phyloP scores from a whole-genome alignment of 2,113 vertebrate genomes.

The Riparia riparia region DNA sequence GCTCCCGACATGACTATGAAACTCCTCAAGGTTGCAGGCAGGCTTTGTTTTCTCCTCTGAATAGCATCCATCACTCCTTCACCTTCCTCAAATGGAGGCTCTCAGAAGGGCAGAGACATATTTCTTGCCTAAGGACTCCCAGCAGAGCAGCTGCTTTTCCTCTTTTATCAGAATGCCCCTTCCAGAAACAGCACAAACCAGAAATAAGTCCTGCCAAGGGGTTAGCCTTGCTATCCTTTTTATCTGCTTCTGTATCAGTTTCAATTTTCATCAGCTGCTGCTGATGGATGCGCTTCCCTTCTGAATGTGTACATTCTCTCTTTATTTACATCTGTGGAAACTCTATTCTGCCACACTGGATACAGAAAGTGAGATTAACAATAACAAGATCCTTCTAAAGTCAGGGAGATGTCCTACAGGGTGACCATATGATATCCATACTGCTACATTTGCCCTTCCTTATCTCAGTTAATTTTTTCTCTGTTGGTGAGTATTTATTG shows the following conservation, averaged over 20 bases:
- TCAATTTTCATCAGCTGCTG: not conserved
- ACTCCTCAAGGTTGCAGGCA: not conserved
- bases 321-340: not conserved
- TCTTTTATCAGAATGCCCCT: not conserved
- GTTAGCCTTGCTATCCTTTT: not conserved
- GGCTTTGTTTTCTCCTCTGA: not conserved
- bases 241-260: constrained; percentile 17
- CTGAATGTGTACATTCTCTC: not conserved
- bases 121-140: not conserved
- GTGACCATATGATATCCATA: not conserved
- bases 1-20: not conserved
- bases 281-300: not conserved
- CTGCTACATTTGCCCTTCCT: not conserved
- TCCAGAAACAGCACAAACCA: not conserved
- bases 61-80: not conserved
- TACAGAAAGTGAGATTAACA: constrained; percentile 19
- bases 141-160: not conserved
- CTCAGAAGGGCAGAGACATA: not conserved
- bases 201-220: constrained; percentile 17
- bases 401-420: not conserved
- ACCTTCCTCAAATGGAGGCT: not conserved
- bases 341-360: not conserved
- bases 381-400: not conserved
- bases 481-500: not conserved
- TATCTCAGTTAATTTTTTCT: not conserved